Conservation (phyloP, 2,888 invertebrate species). For the Ochropacha duplaris region DNA sequence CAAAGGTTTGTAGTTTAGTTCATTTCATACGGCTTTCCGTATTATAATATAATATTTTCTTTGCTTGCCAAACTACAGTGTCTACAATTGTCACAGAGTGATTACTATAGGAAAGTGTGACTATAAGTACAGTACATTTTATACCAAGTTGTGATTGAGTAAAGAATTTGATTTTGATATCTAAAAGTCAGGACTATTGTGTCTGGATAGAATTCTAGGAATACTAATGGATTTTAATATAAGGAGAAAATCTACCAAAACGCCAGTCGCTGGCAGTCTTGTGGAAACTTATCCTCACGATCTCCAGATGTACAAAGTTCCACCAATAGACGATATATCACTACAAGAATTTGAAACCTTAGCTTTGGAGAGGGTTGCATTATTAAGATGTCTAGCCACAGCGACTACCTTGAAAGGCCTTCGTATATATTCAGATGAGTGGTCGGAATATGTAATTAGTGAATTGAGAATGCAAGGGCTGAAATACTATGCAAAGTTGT, state of each 20-base stretch:
- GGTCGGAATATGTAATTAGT: constrained; percentile 84
- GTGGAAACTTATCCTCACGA: constrained; percentile 87
- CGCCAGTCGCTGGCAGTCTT: constrained; percentile 63
- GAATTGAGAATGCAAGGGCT: constrained; percentile 87
- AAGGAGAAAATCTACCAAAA: constrained; percentile 66
- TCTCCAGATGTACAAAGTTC: constrained; percentile 89
- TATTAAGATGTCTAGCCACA: constrained; percentile 90
- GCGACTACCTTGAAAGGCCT: constrained; percentile 85
- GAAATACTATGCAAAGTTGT: constrained; percentile 84
- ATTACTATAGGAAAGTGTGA: too few species aligned
- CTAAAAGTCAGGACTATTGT: background rate
- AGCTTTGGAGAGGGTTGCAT: constrained; percentile 91
- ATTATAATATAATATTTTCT: too few species aligned
- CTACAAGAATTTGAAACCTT: constrained; percentile 94
- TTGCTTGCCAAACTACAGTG: too few species aligned
- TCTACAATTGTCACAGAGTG: too few species aligned
- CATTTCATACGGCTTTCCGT: too few species aligned
- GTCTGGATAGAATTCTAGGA: background rate
- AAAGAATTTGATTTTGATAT: background rate
- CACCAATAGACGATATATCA: constrained; percentile 88
- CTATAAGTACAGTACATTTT: too few species aligned
- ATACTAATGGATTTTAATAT: constrained; percentile 71
- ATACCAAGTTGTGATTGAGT: background rate
- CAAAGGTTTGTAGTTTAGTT: too few species aligned
- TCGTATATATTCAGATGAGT: constrained; percentile 85